These are phyloP conservation scores for Bufo bufo DNA, from an alignment of 2,113 vertebrate genomes.

Conservation along the genomic window DNA sequence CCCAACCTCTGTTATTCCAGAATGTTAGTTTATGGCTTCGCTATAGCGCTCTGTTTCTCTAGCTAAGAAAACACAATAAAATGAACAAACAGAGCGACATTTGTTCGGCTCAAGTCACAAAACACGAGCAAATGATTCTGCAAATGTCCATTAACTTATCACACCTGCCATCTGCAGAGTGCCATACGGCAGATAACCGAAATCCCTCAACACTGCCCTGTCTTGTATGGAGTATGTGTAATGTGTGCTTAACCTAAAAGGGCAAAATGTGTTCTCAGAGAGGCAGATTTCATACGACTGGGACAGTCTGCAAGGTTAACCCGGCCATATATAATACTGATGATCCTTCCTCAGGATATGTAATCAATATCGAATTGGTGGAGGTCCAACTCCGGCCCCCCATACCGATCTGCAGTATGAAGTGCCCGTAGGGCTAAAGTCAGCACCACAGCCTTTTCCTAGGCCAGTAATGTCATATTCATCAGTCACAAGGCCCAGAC, in stretches of 20 bases:
- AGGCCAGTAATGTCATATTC: no score
- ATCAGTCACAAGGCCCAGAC: no score
- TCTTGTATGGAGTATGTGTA: not conserved
- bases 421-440: no score
- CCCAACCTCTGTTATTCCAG: not conserved
- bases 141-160: conserved; percentile 22
- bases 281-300: no score
- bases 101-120: conserved; percentile 20
- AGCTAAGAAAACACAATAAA: conserved; percentile 44
- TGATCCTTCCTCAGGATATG: no score
- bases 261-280: not conserved
- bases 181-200: not conserved
- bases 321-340: no score
- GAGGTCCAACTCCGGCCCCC: no score
- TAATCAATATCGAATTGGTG: no score
- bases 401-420: no score
- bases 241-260: not conserved
- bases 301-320: no score
- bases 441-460: no score
- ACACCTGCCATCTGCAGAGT: conserved; percentile 18
- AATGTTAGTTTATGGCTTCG: conserved; percentile 29
- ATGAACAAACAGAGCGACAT: conserved; percentile 29
- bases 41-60: not conserved
- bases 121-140: conserved; percentile 15
- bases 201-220: conserved; percentile 11